Conservation (phyloP, 2,797 vertebrate species). For the Atherinosoma microstoma region DNA sequence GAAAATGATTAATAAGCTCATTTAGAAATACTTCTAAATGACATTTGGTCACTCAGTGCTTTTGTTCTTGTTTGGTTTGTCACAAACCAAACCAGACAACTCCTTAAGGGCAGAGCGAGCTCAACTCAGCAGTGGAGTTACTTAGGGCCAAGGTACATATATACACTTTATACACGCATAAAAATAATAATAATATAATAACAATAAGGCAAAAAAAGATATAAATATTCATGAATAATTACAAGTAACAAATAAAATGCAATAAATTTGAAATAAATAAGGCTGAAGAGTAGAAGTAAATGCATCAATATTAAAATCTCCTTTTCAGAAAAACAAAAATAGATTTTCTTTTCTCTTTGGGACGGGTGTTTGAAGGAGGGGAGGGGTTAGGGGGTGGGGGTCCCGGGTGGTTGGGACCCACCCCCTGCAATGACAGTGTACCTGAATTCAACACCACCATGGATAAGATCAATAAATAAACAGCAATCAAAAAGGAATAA, state of each 20-base stretch:
- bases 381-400: not conserved
- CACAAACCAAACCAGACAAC: slow-evolving; percentile 73
- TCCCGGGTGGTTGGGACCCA: slow-evolving; percentile 27
- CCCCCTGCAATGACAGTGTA: slow-evolving; percentile 80
- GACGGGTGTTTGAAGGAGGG: slow-evolving; percentile 50
- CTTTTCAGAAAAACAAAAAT: slow-evolving; percentile 80
- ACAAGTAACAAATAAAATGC: slow-evolving; percentile 75
- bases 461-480: slow-evolving; percentile 85
- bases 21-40: slow-evolving; percentile 77
- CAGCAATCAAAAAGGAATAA: slow-evolving; percentile 65
- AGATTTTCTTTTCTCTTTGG: slow-evolving; percentile 76
- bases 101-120: slow-evolving; percentile 72
- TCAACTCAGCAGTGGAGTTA: slow-evolving; percentile 77
- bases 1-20: slow-evolving; percentile 61
- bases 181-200: slow-evolving; percentile 74
- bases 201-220: slow-evolving; percentile 77
- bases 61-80: slow-evolving; percentile 75
- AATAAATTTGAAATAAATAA: slow-evolving; percentile 85
- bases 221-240: slow-evolving; percentile 85
- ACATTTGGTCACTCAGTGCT: slow-evolving; percentile 86
- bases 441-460: slow-evolving; percentile 85
- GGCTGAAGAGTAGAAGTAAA: slow-evolving; percentile 80
- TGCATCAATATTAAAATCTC: slow-evolving; percentile 81
- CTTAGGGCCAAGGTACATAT: slow-evolving; percentile 78
- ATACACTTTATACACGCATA: slow-evolving; percentile 78